phyloP scores from a whole-genome alignment of 2,888 invertebrate genomes.

The Hartigia nigra region DNA sequence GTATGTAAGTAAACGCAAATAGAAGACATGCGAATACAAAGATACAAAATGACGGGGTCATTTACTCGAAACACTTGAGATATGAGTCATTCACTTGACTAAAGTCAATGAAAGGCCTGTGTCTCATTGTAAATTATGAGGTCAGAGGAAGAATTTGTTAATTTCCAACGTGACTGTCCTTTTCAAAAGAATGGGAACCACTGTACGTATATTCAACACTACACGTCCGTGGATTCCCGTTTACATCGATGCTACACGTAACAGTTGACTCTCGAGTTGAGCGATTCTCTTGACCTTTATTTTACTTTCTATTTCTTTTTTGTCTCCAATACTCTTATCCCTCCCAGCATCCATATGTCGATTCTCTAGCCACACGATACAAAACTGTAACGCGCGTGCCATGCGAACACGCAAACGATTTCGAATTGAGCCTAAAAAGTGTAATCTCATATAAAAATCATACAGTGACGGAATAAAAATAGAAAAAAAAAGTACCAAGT shows the following conservation, averaged over 20 bases:
- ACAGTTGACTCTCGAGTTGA: neutral
- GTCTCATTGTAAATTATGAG: conserved; percentile 46
- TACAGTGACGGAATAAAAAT: neutral
- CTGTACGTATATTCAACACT: too few relatives aligned
- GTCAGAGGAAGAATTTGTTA: neutral
- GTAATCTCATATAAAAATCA: neutral
- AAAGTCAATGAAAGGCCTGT: conserved; percentile 52
- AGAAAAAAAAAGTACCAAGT: conserved; percentile 2
- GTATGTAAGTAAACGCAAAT: neutral
- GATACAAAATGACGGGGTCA: neutral
- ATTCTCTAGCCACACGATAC: neutral
- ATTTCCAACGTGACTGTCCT: neutral
- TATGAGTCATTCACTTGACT: conserved; percentile 56
- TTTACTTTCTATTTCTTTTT: neutral
- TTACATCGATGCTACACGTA: neutral
- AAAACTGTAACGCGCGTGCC: neutral
- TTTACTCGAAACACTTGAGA: conserved; percentile 31
- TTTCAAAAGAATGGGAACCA: neutral
- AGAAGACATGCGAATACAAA: neutral
- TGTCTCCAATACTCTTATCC: neutral
- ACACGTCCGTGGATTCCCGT: neutral
- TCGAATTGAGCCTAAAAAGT: neutral
- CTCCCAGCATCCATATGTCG: neutral
- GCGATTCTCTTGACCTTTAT: neutral
- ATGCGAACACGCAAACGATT: neutral